Base-by-base conservation (phyloP, 2,888 invertebrate species). In the Lycia hirtaria region DNA sequence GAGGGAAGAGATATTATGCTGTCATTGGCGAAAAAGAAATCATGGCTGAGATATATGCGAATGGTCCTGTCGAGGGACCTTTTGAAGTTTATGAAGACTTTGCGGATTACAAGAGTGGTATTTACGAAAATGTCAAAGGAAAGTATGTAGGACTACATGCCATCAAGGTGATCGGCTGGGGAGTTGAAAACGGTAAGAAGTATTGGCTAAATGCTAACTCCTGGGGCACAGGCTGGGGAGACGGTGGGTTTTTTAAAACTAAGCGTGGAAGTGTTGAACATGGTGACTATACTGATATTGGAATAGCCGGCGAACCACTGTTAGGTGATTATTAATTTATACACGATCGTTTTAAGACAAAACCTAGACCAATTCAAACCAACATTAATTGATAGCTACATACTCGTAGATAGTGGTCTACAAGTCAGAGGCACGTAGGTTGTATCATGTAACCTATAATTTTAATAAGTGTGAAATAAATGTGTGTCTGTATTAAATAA, bases 151-250 rank as follows among this genome's bases (percentile, higher is more conserved):
- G 43, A 32, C 3, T 6, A 1, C 64, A 62, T 15, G 62, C 56
- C 15, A 47, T 57, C 0, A 64, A 62, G 33, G 94, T 94, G 69
- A 94, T 97, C 30, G 97, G 97, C 6, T 97, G 96, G 95, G 97
- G 97, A 19, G 93, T 92, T 0, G 94, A 96, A 56, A 89, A 93
- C 33, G 93, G 93, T 3, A 92, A 92, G 1, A 94, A 95, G 4
- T 97, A 96, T 80, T 97, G 97, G 97, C 88, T 96, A 7, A 93
- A 95, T 62, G 96, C 96, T 53, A 97, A 97, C 87, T 96, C 96
- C 0, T 97, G 97, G 97, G 96, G 96, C 81, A 89, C 92, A 0
- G 96, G 96, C 78, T 97, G 97, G 96, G 97, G 97, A 61, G 94
- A 95, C 73, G 87, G 93, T 71, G 96, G 96, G 0, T 96, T 90